Base-by-base conservation (phyloP, 2,113 vertebrate genomes). In the Heptranchias perlo region DNA sequence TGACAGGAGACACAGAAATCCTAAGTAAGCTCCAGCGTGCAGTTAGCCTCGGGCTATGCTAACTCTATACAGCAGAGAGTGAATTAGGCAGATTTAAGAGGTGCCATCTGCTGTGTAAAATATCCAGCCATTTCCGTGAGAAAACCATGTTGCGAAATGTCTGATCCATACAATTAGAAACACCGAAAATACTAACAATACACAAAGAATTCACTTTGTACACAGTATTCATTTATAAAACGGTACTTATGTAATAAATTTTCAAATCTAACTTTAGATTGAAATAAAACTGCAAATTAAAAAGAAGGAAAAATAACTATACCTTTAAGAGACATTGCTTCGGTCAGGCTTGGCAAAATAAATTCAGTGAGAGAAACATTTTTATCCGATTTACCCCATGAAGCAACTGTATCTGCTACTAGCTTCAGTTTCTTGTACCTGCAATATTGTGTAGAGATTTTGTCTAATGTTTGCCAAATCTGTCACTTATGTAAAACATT, bases 381-480 rank as follows among this genome's bases (percentile, higher is more conserved):
- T 91, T 96, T 67, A 47, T 78, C 84, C 0, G 96, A 92, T 3
- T 96, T 96, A 89, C 96, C 96, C 97, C 97, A 97, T 96, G 95
- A 5, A 44, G 39, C 96, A 95, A 98, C 96, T 54, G 62, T 3
- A 5, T 96, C 96, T 8, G 78, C 44, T 82, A 97, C 78, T 5
- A 86, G 67, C 73, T 76, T 96, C 91, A 98, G 94, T 96, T 96
- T 97, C n/a, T 82, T 96, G 82, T 82, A 96, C 58, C 97, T 98
- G n/a, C 18, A 97, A 67, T 96, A 47, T 35, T 95, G 28, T 47
- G 52, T 35, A 31, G n/a, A 73, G 28, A 91, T 58, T 23, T 47
- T 87, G 84, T 28, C 47, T 28, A 58, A 54, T 54, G 31, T 91
- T 91, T 58, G 54, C 49, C 31, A 58, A 91, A 67, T 35, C 73